Percentiles rank a stretch among this genome's conserved stretches.
These are phyloP conservation scores for Chironomus tepperi DNA, from an alignment of 1,140 invertebrate genomes.

Conservation along the genomic window DNA sequence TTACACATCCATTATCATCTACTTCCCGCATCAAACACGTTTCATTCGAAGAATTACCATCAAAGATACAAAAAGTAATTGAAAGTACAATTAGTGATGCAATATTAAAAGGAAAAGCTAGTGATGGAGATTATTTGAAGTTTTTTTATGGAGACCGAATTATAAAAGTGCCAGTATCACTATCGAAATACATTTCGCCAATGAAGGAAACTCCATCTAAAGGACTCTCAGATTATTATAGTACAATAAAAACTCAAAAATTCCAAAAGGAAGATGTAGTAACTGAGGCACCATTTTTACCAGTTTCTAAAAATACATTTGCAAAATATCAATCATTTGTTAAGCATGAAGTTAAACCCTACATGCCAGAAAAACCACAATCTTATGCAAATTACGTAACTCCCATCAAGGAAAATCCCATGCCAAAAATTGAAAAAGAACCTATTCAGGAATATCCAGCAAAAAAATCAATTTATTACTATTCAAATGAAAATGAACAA, in stretches of 20 bases:
- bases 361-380: neutral
- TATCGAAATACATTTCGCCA: neutral
- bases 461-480: neutral
- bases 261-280: neutral
- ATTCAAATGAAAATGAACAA: neutral
- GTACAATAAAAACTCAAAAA: neutral
- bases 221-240: neutral
- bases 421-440: neutral
- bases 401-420: neutral
- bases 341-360: no score
- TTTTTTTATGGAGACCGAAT: conserved; percentile 4
- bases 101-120: neutral
- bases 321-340: neutral
- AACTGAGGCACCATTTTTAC: neutral
- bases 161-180: neutral
- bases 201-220: neutral
- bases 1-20: neutral
- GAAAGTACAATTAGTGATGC: neutral
- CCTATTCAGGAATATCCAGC: no score
- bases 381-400: neutral
- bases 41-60: neutral
- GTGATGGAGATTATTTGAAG: neutral
- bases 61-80: neutral
- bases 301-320: neutral
- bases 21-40: neutral